A percentile compares a stretch with the other conserved stretches of the same genome.
Evolutionary conservation across 2,888 invertebrate species (phyloP).

Genomic region (Tillus elongatus): DNA sequence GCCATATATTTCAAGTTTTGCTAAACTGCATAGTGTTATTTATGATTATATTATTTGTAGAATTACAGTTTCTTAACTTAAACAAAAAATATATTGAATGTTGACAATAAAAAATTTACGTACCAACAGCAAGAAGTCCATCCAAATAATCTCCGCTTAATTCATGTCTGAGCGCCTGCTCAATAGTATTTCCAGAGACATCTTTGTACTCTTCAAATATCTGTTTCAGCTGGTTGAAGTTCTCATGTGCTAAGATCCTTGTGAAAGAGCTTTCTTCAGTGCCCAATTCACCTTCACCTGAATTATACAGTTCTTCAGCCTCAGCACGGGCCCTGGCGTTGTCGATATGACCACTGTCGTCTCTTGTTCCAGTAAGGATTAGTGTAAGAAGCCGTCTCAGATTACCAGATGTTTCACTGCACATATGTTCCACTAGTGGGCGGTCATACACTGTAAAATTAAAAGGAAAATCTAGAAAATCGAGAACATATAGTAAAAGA

Average conservation of each 20-base stretch:
- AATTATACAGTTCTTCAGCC: slow-evolving; percentile 59
- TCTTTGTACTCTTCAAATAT: slow-evolving; percentile 67
- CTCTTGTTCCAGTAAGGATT: slow-evolving; percentile 59
- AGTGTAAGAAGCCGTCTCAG: slow-evolving; percentile 67
- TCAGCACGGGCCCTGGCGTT: slow-evolving; percentile 57
- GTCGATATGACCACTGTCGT: slow-evolving; percentile 55
- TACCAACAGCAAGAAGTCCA: slow-evolving; percentile 62
- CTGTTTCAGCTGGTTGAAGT: slow-evolving; percentile 59
- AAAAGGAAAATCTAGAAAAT: slow-evolving; percentile 1
- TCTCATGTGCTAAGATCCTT: slow-evolving; percentile 62
- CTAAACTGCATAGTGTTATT: too few relatives aligned
- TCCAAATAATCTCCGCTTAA: slow-evolving; percentile 57
- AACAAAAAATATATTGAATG: too few relatives aligned
- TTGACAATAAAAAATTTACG: too few relatives aligned
- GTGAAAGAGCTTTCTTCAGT: slow-evolving; percentile 68
- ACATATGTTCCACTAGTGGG: slow-evolving; percentile 63
- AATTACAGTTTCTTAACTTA: too few relatives aligned
- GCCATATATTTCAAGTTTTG: too few relatives aligned
- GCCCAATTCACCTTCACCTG: slow-evolving; percentile 63
- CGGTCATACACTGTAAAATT: slow-evolving; percentile 52
- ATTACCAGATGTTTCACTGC: slow-evolving; percentile 69
- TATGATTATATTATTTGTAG: too few relatives aligned
- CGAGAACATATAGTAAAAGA: too few relatives aligned
- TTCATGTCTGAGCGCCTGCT: slow-evolving; percentile 61
- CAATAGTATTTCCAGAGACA: slow-evolving; percentile 62